Conservation (phyloP, 1,140 invertebrate species). For the Potamilus streckersoni region DNA sequence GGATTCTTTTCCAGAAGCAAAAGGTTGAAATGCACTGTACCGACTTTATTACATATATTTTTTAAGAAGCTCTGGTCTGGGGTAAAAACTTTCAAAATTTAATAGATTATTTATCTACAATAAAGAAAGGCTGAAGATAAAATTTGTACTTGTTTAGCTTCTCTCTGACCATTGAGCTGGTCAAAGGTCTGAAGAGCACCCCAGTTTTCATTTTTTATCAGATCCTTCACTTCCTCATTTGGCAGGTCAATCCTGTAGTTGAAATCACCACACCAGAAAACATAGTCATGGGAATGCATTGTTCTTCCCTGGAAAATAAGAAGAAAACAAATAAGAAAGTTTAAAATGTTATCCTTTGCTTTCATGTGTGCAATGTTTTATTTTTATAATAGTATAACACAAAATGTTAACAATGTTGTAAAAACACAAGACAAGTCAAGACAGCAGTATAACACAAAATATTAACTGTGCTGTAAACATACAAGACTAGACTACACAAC, state of each 20-base stretch:
- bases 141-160: constrained; percentile 65
- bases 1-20: not conserved
- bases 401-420: no score
- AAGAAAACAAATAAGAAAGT: not conserved
- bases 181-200: constrained; percentile 85
- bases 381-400: no score
- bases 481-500: no score
- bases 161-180: constrained; percentile 80
- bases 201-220: constrained; percentile 84
- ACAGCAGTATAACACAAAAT: no score
- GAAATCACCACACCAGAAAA: constrained; percentile 99
- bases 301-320: constrained; percentile 76
- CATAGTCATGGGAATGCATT: constrained; percentile 95
- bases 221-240: constrained; percentile 92
- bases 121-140: not conserved
- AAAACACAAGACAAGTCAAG: no score
- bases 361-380: no score
- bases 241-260: constrained; percentile 98
- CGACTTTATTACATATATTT: not conserved
- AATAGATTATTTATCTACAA: not conserved
- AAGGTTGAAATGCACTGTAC: not conserved
- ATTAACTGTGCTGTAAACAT: no score
- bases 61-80: no score
- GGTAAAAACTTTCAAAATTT: not conserved
- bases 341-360: no score